These are phyloP conservation scores for Grantiella picta DNA, from an alignment of 2,113 vertebrate species.

Conservation along the genomic window DNA sequence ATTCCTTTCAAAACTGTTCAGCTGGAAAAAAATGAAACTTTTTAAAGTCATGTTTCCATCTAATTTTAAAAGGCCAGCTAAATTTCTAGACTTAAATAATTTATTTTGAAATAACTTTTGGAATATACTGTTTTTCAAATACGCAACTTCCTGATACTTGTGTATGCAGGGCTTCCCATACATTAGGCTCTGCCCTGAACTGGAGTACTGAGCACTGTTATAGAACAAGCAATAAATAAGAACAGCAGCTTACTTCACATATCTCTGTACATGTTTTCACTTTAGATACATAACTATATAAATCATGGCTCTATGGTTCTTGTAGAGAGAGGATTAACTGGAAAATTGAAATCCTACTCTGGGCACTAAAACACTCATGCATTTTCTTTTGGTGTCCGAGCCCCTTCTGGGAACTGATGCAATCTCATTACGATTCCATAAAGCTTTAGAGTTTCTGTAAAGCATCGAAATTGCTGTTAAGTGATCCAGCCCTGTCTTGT, in stretches of 20 bases:
- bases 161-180: not conserved
- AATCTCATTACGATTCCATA: not conserved
- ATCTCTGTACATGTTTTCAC: not conserved
- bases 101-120: not conserved
- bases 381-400: not conserved
- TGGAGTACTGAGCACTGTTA: not conserved
- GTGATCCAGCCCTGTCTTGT: not conserved
- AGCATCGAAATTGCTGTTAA: not conserved
- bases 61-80: not conserved
- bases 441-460: not conserved
- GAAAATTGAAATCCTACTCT: conserved; percentile 5
- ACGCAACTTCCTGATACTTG: not conserved
- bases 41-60: not conserved
- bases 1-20: not conserved
- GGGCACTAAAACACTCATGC: not conserved
- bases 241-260: not conserved
- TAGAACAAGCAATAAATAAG: not conserved
- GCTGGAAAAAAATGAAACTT: not conserved
- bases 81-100: not conserved
- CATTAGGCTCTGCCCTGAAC: not conserved
- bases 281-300: not conserved
- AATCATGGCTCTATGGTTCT: not conserved
- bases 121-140: not conserved
- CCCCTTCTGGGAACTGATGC: not conserved
- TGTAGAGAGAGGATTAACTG: not conserved